Percentiles rank a stretch among this genome's conserved stretches.
These are phyloP conservation scores for Phocides pigmalion DNA, from an alignment of 1,140 invertebrate genomes.

Conservation along the genomic window DNA sequence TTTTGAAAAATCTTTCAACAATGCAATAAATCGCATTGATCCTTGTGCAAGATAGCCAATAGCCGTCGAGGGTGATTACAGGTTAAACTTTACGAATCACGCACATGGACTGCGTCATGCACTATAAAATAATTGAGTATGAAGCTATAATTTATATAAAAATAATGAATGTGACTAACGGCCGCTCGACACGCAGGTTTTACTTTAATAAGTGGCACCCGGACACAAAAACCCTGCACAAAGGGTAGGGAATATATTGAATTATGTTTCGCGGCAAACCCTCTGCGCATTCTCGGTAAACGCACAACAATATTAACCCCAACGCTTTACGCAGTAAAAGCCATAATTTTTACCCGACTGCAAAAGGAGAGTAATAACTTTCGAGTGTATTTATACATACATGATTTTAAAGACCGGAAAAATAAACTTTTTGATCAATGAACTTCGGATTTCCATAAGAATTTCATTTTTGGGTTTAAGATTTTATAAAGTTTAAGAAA, in stretches of 20 bases:
- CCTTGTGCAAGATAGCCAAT: slow-evolving; percentile 46
- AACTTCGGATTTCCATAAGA: no score
- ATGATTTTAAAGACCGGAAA: no score
- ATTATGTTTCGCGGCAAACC: slow-evolving; percentile 41
- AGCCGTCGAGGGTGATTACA: slow-evolving; percentile 43
- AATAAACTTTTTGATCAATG: no score
- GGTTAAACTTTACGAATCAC: slow-evolving; percentile 62
- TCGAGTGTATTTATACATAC: no score
- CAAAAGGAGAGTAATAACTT: no score
- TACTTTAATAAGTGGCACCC: slow-evolving; percentile 59
- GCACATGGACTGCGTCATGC: slow-evolving; percentile 46
- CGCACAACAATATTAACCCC: slow-evolving; percentile 20
- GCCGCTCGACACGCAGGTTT: slow-evolving; percentile 65
- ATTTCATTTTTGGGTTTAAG: no score
- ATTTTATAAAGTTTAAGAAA: no score
- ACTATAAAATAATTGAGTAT: slow-evolving; percentile 67
- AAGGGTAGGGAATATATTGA: slow-evolving; percentile 45
- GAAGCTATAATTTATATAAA: slow-evolving; percentile 73
- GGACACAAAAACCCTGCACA: slow-evolving; percentile 50
- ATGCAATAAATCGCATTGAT: slow-evolving; percentile 37
- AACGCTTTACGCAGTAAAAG: not conserved
- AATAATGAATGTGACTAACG: slow-evolving; percentile 74
- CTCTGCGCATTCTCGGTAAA: slow-evolving; percentile 28
- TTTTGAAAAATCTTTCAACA: slow-evolving; percentile 30
- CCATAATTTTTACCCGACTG: not conserved